Percentiles rank a stretch among this genome's conserved stretches.
Evolutionary conservation across 2,797 vertebrate genomes (phyloP).

Genomic region (Eleutherodactylus coqui): DNA sequence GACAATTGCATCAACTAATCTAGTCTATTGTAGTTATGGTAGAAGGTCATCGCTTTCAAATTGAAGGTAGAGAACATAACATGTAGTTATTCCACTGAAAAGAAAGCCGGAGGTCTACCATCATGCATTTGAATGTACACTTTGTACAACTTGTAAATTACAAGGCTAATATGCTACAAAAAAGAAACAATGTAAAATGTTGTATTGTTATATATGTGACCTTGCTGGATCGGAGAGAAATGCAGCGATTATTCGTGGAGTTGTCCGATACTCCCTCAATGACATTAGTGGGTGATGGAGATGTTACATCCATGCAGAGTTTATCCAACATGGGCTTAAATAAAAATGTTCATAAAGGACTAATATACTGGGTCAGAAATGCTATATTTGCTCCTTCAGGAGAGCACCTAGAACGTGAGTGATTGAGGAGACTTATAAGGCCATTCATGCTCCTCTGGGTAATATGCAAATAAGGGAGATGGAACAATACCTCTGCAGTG

Average conservation of each 20-base stretch:
- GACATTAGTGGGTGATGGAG: neutral
- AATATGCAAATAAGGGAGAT: too few species aligned
- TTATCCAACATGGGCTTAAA: too few species aligned
- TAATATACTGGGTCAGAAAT: too few species aligned
- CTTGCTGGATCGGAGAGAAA: neutral
- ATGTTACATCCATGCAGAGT: too few species aligned
- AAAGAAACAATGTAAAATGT: neutral
- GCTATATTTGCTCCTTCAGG: too few species aligned
- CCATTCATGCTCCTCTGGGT: too few species aligned
- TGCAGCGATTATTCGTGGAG: neutral
- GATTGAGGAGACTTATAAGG: too few species aligned
- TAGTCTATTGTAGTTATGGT: neutral
- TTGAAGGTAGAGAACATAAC: neutral
- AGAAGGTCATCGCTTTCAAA: slow-evolving; percentile 9
- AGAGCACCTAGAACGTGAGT: too few species aligned
- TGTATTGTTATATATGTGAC: neutral
- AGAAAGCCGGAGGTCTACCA: neutral
- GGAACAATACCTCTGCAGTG: too few species aligned
- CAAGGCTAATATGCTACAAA: neutral
- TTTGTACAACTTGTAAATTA: neutral
- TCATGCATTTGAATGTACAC: neutral
- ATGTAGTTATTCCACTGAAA: neutral
- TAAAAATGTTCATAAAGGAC: too few species aligned
- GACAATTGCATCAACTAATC: slow-evolving; percentile 18
- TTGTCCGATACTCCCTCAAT: neutral